Percentiles rank a stretch among this genome's conserved stretches.
Evolutionary conservation across 2,113 vertebrate species (phyloP).

Genomic region (Tragulus kanchil): DNA sequence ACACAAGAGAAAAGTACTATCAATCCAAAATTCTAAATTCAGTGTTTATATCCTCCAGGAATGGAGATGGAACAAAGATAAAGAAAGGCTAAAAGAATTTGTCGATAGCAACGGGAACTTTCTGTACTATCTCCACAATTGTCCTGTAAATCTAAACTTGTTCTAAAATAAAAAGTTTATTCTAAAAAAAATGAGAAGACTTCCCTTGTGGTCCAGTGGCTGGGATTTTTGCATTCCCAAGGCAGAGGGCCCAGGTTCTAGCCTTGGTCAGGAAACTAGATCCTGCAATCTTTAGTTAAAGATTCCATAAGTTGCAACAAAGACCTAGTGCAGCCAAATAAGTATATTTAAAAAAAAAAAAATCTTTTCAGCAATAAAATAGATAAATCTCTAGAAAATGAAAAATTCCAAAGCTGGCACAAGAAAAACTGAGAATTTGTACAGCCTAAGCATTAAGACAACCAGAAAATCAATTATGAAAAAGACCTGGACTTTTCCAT

Average conservation of each 20-base stretch:
- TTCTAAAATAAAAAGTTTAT: constrained; percentile 32
- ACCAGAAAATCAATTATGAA: neutral
- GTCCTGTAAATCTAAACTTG: constrained; percentile 47
- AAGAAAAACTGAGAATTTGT: neutral
- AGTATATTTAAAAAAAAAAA: neutral
- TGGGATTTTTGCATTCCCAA: neutral
- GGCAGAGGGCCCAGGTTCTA: neutral
- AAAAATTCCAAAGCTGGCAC: neutral
- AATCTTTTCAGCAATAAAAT: neutral
- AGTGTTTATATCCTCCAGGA: neutral
- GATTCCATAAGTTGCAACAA: neutral
- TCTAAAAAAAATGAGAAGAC: neutral
- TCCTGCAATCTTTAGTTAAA: neutral
- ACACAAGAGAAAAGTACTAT: neutral
- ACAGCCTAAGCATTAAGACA: neutral
- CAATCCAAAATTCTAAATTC: neutral
- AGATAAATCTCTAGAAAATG: neutral
- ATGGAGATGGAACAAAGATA: constrained; percentile 10
- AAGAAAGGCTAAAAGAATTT: neutral
- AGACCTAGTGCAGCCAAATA: neutral
- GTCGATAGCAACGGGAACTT: neutral
- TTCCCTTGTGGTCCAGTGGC: neutral
- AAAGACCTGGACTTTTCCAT: neutral
- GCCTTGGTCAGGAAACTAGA: neutral
- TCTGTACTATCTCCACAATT: neutral